Base-by-base conservation (phyloP, 2,113 vertebrate species). In the Caranx ignobilis region DNA sequence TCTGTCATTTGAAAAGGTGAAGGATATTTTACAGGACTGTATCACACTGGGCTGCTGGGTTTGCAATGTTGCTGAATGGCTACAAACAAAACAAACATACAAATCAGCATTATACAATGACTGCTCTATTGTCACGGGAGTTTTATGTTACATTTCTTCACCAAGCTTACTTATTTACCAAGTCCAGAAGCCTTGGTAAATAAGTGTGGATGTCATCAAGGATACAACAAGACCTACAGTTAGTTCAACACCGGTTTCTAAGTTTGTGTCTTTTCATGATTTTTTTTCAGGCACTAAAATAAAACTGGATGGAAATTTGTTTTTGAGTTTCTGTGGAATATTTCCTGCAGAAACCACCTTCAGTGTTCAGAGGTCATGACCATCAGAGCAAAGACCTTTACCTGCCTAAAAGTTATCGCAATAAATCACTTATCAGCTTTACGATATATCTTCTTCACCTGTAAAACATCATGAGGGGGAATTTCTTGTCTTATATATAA, bases 1-100 rank as follows among this genome's bases (percentile, higher is more conserved):
- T 57, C 47, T 12, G n/a, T 34, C 56, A 60, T 50, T 78, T 70
- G 11, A 75, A 35, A 71, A 39, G 56, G 59, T 35, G 7, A 57
- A 71, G 63, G 54, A 70, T 56, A 21, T 31, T 45, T 77, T 4
- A 75, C 57, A 43, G 31, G 37, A 59, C 19, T 62, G 77, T 70
- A 56, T 37, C 11, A 37, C 43, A 12, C 43, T 31, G 19, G 35
- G 67, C 31, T 56, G 67, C 37, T 56, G 48, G 21, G 65, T 50
- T 67, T 68, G 32, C 48, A 62, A 4, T 48, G n/a, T 34, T 45
- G 54, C 56, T 70, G 34, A 64, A 37, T 34, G 13, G 15, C 15
- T 31, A 15, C 21, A 11, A 59, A 60, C 37, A 21, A 21, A 15
- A 12, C 11, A 4, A 34, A 39, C 55, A 55, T 13, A 48, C 19